Evolutionary conservation across 2,113 vertebrate species (phyloP), one percentile per base, ranked within the genome.

Genomic region (Cercopithecus mona): DNA sequence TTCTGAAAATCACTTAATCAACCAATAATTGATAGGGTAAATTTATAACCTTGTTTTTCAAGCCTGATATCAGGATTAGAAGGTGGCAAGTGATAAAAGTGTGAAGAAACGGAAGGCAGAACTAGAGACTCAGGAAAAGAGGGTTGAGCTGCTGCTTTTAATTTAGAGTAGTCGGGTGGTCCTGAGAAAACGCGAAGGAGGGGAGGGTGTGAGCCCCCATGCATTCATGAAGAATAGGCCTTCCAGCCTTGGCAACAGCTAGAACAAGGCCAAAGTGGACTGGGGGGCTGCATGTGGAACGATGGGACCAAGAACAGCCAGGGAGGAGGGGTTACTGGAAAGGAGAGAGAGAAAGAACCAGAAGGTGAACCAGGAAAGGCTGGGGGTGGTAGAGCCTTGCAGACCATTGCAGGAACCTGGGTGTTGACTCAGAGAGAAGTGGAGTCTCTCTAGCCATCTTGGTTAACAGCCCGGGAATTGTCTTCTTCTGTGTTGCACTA

Each of bases 251-350:
- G 16, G 57, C 13, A 18, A 57, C 0, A 25, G 59, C 52, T 22
- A 32, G 9, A 50, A 20, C 35, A 11, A 40, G 25, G 86, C 13
- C 45, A 25, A 23, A 22, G 23, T 8, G 14, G 52, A 6, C 16
- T 0, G 0, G 0, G 16, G 43, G 57, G 5, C 1, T n/a, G 32
- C 4, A 45, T 3, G 25, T 13, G 40, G 66, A 22, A 27, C 32
- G 0, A 2, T 2, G 43, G 22, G 4, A 32, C 30, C 23, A 17
- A 55, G 9, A 76, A 43, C 30, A 82, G 32, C 48, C 7, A 14
- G 45, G 83, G 6, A 96, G 57, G 59, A 88, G 16, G 22, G n/a
- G 64, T 20, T 27, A 5, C 43, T 5, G 16, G 83, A 35, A 23
- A 68, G 90, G 10, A 43, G 12, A 43, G 14, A 68, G 25, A 4